Base-by-base conservation (phyloP, 2,797 vertebrate genomes). In the Lepus townsendii region DNA sequence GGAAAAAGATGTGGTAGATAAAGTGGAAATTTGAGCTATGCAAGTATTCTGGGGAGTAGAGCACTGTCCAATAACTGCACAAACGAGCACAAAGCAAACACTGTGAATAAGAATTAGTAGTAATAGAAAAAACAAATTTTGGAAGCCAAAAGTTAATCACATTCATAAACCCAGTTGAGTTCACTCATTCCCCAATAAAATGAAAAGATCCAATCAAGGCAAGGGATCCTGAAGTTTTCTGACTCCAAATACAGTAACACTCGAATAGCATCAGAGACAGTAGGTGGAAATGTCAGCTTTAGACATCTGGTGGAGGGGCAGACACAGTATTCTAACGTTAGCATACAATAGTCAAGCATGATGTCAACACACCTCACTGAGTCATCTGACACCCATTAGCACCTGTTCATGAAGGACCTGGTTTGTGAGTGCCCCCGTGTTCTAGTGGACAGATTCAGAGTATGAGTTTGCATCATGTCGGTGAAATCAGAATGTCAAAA, bases 71-170 rank as follows among this genome's bases (percentile, higher is more conserved):
- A 57, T 57, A 57, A 57, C 19, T 16, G 17, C 54, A 57, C 17
- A 66, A 22, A 47, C 19, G 30, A 76, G 9, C 20, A 88, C 42
- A 65, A 16, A 50, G 7, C 11, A n/a, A 75, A 42, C 19, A 76
- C 13, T 13, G 26, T 22, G 30, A 65, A 5, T 75, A 22, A 35
- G 22, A 65, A 32, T 52, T 16, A 9, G 19, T 76, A 8, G 60
- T 52, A 32, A 57, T 57, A 57, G 22, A 30, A 63, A 5, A 54
- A 93, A 89, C 47, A 24, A 68, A 83, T 88, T 93, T 68, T 66
- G 50, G 54, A 91, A 91, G 32, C 16, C 63, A 63, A 82, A 87
- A 86, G 75, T 57, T 12, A 78, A 86, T 86, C 42, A 93, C 52
- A 75, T 65, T 6, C 60, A 50, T 62, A 84, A 90, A 63, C 65